Conservation (phyloP, 2,888 invertebrate genomes). For the Himalopsyche kuldschensis region DNA sequence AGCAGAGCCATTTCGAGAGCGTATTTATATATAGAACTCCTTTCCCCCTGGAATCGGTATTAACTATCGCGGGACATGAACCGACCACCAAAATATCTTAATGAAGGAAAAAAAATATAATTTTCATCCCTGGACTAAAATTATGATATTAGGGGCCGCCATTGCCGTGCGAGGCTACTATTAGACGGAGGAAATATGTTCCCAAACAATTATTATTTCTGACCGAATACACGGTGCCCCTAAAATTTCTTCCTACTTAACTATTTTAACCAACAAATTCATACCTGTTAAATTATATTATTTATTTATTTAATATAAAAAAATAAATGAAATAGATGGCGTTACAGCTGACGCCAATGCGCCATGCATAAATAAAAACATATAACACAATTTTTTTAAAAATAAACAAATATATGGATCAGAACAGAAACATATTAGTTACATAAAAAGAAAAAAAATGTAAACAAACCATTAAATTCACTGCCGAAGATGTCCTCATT, state of each 20-base stretch:
- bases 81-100: conserved; percentile 9
- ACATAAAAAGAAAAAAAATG: too few relatives aligned
- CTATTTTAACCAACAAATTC: background rate
- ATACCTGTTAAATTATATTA: too few relatives aligned
- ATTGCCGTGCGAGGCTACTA: background rate
- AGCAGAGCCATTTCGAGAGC: background rate
- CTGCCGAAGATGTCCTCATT: too few relatives aligned
- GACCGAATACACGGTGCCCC: background rate
- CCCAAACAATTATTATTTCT: background rate
- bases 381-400: too few relatives aligned
- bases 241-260: background rate
- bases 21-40: background rate
- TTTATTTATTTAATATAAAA: too few relatives aligned
- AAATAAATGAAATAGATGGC: too few relatives aligned
- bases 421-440: too few relatives aligned
- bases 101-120: conserved; percentile 25
- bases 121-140: conserved; percentile 6
- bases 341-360: too few relatives aligned
- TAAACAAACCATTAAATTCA: too few relatives aligned
- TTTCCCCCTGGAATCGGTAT: background rate
- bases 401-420: too few relatives aligned
- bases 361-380: too few relatives aligned
- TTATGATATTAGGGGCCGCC: background rate
- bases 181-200: background rate
- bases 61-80: conserved; percentile 19